Evolutionary conservation across 2,888 invertebrate genomes (phyloP), one percentile per base, ranked within the genome.

Genomic region (Xanthia togata): DNA sequence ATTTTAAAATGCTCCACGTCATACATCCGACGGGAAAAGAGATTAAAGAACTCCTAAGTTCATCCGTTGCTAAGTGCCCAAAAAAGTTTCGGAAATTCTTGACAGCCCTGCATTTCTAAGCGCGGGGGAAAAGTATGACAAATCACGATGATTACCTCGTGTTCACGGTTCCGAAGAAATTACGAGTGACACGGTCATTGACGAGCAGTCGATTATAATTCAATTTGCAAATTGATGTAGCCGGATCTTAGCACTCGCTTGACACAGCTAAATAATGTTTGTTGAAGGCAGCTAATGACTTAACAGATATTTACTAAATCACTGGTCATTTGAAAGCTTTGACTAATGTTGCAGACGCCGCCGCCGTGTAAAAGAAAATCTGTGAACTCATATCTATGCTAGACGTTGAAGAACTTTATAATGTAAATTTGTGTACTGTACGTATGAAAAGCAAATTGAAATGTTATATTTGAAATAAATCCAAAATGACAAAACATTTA

Each of bases 71-170:
- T 63, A 73, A 78, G 60, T 63, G 35, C 60, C 57, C 14, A 60
- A 68, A n/a, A 11, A 31, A 23, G 4, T 50, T 14, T 47, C 12
- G 31, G 20, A 23, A 60, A 44, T 47, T 38, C 62, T 76, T 62
- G 77, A 77, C 85, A 85, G n/a, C 76, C 86, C 84, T 83, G 41
- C 50, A 70, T 76, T 71, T 85, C 70, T 79, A 68, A 78, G 78
- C 86, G 89, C 87, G 84, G 90, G 91, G 91, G 92, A 95, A 94
- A 94, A 94, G 93, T 94, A 92, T 94, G 93, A 93, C 94, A 91
- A 95, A 95, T 95, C 85, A 89, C 90, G 89, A 64, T 64, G 55
- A 92, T 93, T 91, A 90, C 82, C 87, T 83, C 85, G 85, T 84
- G 86, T 89, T 89, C 80, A 85, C 84, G 81, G 85, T 83, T 88